Evolutionary conservation across 1,140 invertebrate genomes (phyloP).

Genomic region (Rhynchophorus ferrugineus): DNA sequence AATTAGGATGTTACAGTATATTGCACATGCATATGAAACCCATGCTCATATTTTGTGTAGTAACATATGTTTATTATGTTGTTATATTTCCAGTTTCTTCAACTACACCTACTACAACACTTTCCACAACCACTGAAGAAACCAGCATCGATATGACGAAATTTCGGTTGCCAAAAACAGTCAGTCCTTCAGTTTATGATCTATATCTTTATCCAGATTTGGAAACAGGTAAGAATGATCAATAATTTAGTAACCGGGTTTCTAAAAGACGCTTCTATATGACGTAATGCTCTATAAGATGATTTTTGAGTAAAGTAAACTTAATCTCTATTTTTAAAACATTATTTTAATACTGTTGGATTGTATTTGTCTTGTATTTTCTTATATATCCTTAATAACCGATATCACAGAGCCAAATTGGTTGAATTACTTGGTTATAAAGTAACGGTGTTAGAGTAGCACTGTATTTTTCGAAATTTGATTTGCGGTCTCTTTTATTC

Average conservation of each 20-base stretch:
- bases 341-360: no score
- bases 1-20: no score
- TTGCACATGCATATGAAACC: no score
- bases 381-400: no score
- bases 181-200: constrained; percentile 67
- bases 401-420: no score
- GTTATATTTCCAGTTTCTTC: neutral
- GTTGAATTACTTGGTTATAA: no score
- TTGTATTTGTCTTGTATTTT: no score
- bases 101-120: neutral
- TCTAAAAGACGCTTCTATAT: neutral
- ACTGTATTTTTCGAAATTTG: no score
- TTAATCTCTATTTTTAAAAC: no score
- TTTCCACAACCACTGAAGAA: constrained; percentile 8
- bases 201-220: constrained; percentile 69
- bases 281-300: neutral
- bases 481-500: no score
- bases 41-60: no score
- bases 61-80: neutral
- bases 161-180: constrained; percentile 46
- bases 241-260: neutral
- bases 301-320: neutral
- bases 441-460: no score
- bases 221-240: constrained; percentile 53
- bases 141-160: constrained; percentile 25